Evolutionary conservation across 92 coral and sea anemone species (phyloP), one percentile per base, ranked within the genome.

Genomic region (Actinernus sp.): DNA sequence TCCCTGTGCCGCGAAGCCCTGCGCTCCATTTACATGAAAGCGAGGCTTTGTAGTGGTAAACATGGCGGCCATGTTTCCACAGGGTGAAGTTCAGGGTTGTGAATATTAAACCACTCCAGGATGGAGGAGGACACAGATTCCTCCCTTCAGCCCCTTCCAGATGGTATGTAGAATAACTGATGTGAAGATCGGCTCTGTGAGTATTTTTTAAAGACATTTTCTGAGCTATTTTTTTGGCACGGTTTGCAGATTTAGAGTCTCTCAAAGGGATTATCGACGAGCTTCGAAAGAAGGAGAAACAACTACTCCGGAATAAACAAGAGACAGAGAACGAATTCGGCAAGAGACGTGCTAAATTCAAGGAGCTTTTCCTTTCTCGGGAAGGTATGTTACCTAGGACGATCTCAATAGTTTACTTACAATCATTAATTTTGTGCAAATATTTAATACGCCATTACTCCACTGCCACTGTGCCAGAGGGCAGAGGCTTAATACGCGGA

Each of bases 381-480:
- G 99, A 95, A 84, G 93, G 99, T 95, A 57, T 26, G 84, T 38
- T n/a, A n/a, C n/a, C n/a, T n/a, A n/a, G n/a, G n/a, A n/a, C n/a
- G n/a, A n/a, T n/a, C n/a, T n/a, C n/a, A n/a, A n/a, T n/a, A n/a
- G n/a, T n/a, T n/a, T n/a, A n/a, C n/a, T n/a, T n/a, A n/a, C n/a
- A n/a, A n/a, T n/a, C n/a, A n/a, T n/a, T n/a, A n/a, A n/a, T n/a
- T n/a, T n/a, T n/a, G n/a, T n/a, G n/a, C n/a, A n/a, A n/a, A n/a
- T n/a, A n/a, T n/a, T n/a, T n/a, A n/a, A n/a, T n/a, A n/a, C n/a
- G n/a, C n/a, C n/a, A n/a, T n/a, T n/a, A n/a, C n/a, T n/a, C n/a
- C n/a, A n/a, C n/a, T n/a, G n/a, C n/a, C n/a, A n/a, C n/a, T n/a
- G n/a, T n/a, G n/a, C n/a, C n/a, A n/a, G n/a, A n/a, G n/a, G n/a